Conservation (phyloP, 2,888 invertebrate species). For the Cheilosia scutellata region DNA sequence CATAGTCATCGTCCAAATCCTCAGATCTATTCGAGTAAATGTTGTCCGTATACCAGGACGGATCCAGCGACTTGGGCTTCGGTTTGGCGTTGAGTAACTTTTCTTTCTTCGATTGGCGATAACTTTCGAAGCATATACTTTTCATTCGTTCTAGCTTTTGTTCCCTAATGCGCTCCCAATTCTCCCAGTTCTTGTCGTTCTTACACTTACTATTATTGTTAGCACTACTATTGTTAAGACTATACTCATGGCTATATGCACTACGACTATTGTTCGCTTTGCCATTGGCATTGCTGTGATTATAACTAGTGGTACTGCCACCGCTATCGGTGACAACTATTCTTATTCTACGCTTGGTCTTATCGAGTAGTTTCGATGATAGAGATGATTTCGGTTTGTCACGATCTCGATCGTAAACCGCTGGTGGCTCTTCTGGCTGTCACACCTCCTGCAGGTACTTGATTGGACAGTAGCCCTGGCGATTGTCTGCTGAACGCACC, state of each 20-base stretch:
- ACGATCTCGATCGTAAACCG: constrained; percentile 80
- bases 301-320: constrained; percentile 77
- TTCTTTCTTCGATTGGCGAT: constrained; percentile 83
- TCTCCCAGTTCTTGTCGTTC: constrained; percentile 84
- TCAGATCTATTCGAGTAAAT: constrained; percentile 84
- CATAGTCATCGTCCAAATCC: constrained; percentile 82
- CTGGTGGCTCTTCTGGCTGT: constrained; percentile 86
- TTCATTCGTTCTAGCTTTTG: constrained; percentile 84
- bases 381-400: constrained; percentile 81
- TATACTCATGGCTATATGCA: constrained; percentile 68
- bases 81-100: constrained; percentile 82
- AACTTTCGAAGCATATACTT: constrained; percentile 84
- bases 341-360: constrained; percentile 83
- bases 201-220: constrained; percentile 78
- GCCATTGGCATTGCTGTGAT: constrained; percentile 71
- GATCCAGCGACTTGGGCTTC: constrained; percentile 82
- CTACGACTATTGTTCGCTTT: constrained; percentile 64
- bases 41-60: constrained; percentile 84
- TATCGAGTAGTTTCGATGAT: constrained; percentile 81
- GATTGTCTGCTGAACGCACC: constrained; percentile 96
- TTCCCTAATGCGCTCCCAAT: constrained; percentile 84
- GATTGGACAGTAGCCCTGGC: constrained; percentile 96
- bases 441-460: constrained; percentile 98
- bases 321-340: constrained; percentile 82
- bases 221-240: constrained; percentile 79